phyloP scores from a whole-genome alignment of 2,888 invertebrate genomes.

The Gibbula magus region DNA sequence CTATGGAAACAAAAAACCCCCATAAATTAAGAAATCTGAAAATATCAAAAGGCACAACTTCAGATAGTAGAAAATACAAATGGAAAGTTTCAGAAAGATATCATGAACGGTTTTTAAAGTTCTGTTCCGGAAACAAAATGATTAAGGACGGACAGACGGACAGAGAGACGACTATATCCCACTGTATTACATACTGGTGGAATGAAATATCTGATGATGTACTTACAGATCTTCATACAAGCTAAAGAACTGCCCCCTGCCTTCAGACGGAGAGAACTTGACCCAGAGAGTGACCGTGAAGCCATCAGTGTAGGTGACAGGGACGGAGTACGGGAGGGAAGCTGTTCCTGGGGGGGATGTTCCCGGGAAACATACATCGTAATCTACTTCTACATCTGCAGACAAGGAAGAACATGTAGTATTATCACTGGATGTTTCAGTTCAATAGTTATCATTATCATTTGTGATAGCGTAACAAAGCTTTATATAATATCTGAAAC shows the following conservation, averaged over 20 bases:
- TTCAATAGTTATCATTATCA: no score
- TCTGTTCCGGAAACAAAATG: no score
- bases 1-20: no score
- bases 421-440: not conserved
- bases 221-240: slow-evolving; percentile 23
- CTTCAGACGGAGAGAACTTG: not conserved
- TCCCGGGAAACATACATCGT: slow-evolving; percentile 17
- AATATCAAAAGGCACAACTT: no score
- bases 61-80: no score
- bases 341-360: slow-evolving; percentile 6
- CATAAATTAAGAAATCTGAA: no score
- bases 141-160: no score
- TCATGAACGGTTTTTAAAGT: no score
- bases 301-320: not conserved
- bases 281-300: slow-evolving; percentile 27
- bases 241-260: slow-evolving; percentile 19
- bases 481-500: no score
- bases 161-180: no score
- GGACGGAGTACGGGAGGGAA: slow-evolving; percentile 6
- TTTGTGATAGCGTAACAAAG: no score
- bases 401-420: not conserved
- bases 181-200: not conserved
- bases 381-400: slow-evolving; percentile 24
- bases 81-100: no score
- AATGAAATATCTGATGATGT: not conserved